phyloP scores from a whole-genome alignment of 2,888 invertebrate species.

The Gibbula magus region DNA sequence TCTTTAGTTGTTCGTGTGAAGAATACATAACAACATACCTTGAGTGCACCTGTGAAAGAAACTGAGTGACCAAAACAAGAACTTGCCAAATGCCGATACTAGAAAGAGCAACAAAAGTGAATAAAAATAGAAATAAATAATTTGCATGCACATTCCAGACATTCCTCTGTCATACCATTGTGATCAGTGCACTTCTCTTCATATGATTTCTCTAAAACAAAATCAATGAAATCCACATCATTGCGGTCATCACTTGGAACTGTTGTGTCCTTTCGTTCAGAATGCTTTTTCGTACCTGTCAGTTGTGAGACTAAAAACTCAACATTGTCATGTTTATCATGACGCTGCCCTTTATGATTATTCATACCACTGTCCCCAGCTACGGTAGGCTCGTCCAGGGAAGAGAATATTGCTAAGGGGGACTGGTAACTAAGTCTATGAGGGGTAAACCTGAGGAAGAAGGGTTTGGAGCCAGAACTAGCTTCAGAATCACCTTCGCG shows the following conservation, averaged over 20 bases:
- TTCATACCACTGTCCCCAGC: not conserved
- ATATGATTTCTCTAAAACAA: conserved; percentile 6
- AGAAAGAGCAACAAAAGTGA: no score
- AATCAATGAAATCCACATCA: not conserved
- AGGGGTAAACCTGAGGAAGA: conserved; percentile 3
- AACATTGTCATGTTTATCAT: not conserved
- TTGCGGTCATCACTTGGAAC: not conserved
- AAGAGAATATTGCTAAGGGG: not conserved
- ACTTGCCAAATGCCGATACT: no score
- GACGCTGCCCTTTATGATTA: no score
- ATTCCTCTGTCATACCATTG: no score
- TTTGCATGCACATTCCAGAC: no score
- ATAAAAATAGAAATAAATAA: no score
- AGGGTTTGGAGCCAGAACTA: not conserved
- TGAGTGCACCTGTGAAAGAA: no score
- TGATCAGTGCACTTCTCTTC: not conserved
- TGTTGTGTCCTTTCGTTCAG: not conserved
- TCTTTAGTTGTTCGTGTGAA: no score
- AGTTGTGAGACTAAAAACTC: not conserved
- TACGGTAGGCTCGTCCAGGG: not conserved
- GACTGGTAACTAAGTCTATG: conserved; percentile 9
- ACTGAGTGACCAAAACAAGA: no score
- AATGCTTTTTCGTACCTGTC: not conserved
- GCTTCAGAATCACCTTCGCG: not conserved
- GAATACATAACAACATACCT: no score